Evolutionary conservation across 2,797 vertebrate genomes (phyloP), one percentile per base, ranked within the genome.

Genomic region (Echiichthys vipera): DNA sequence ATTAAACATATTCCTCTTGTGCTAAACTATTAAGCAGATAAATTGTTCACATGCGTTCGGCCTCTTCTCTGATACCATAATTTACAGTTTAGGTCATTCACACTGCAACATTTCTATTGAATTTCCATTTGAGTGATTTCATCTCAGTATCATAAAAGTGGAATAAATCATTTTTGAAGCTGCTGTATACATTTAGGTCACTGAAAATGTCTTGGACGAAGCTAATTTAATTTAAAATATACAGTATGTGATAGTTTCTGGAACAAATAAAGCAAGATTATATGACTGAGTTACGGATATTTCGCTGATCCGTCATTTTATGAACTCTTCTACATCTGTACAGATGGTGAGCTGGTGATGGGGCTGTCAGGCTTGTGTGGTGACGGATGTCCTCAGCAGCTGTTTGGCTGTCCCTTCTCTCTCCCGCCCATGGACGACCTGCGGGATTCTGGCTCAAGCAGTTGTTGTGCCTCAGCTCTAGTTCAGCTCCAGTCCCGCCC

Each of bases 271-370:
- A 55, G 17, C 11, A 36, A 37, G 7, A 32, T 62, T 2, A 62
- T 12, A 18, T 22, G 39, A 24, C 4, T 32, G 2, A 40, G 15
- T 15, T n/a, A 4, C 32, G 47, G 29, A 65, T 2, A 0, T 53
- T 62, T 40, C 24, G 18, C 40, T 15, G 27, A 58, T 58, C 9
- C 17, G 12, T 62, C 2, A 6, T 62, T 27, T 9, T n/a, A 0
- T 73, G 22, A 65, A 30, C 36, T 40, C 25, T 13, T 53, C 11
- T 62, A 0, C 32, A 3, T 77, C 17, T 67, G 25, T 77, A 20
- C 81, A 94, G 94, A 89, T 78, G 89, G 73, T 15, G 90, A 91
- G 84, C 80, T 80, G 83, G 71, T 85, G 77, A 79, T 71, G 76
- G 87, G 78, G 47, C 84, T 89, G 71, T 84, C 85, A 30, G 90